Conservation (phyloP, 1,140 invertebrate genomes). For the Cryptotermes secundus region DNA sequence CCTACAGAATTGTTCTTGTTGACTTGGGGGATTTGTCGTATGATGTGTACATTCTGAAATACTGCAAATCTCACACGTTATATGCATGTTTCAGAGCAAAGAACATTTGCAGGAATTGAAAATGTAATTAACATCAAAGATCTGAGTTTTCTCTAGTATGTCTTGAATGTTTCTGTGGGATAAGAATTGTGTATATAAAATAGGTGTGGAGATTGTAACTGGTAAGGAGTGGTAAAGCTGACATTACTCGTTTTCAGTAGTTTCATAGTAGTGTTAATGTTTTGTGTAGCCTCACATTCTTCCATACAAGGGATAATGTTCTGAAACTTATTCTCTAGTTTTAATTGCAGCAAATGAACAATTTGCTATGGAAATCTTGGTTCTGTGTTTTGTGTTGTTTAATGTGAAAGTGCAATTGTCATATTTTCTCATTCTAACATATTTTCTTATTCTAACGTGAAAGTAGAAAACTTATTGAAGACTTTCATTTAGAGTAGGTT, state of each 20-base stretch:
- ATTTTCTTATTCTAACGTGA: background rate
- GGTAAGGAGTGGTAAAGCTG: background rate
- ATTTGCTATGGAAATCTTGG: no score
- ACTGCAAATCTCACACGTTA: background rate
- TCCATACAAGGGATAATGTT: background rate
- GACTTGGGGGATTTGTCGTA: background rate
- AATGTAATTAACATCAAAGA: background rate
- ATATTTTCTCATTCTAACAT: background rate
- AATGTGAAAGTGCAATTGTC: background rate
- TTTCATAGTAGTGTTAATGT: background rate
- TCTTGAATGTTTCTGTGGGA: background rate
- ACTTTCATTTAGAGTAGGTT: background rate
- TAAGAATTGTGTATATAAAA: background rate
- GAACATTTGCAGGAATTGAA: constrained; percentile 1
- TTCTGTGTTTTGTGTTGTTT: background rate
- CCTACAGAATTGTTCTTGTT: background rate
- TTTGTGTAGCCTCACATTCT: background rate
- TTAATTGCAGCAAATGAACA: no score
- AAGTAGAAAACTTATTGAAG: background rate
- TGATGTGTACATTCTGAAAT: background rate
- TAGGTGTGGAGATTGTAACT: background rate
- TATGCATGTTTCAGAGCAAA: background rate
- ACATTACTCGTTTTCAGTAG: background rate
- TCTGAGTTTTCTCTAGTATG: background rate
- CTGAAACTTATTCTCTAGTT: no score